phyloP scores from a whole-genome alignment of 1,140 invertebrate genomes.

The Pantala flavescens region DNA sequence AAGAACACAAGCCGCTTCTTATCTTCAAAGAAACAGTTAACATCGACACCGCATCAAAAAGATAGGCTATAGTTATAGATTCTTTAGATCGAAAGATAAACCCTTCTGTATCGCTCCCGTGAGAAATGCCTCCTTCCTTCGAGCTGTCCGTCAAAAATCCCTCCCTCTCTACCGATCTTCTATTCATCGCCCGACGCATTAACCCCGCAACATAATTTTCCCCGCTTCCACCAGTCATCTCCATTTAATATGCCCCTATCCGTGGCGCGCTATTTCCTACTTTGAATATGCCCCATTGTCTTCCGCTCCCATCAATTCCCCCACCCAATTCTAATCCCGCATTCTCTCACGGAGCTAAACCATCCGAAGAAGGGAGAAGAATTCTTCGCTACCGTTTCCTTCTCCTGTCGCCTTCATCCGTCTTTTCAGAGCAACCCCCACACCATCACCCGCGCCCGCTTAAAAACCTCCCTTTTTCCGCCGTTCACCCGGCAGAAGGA shows the following conservation, averaged over 20 bases:
- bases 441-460: not conserved
- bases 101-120: too few species aligned
- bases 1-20: too few species aligned
- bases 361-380: not conserved
- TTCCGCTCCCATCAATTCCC: not conserved
- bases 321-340: not conserved
- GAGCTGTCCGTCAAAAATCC: too few species aligned
- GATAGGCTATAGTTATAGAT: too few species aligned
- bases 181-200: too few species aligned
- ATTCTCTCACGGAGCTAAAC: constrained; percentile 1
- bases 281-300: not conserved
- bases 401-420: not conserved
- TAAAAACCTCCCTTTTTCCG: not conserved
- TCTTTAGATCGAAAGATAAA: too few species aligned
- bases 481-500: not conserved
- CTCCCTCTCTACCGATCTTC: too few species aligned
- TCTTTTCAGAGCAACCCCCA: not conserved
- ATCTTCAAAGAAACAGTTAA: too few species aligned
- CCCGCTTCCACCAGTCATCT: too few species aligned
- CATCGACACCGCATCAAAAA: too few species aligned
- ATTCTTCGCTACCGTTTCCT: not conserved
- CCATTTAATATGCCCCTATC: not conserved
- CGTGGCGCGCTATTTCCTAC: not conserved
- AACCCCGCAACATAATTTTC: too few species aligned
- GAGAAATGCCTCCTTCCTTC: too few species aligned